Base-by-base conservation (phyloP, 1,140 invertebrate species). In the Paraescarpia echinospica region DNA sequence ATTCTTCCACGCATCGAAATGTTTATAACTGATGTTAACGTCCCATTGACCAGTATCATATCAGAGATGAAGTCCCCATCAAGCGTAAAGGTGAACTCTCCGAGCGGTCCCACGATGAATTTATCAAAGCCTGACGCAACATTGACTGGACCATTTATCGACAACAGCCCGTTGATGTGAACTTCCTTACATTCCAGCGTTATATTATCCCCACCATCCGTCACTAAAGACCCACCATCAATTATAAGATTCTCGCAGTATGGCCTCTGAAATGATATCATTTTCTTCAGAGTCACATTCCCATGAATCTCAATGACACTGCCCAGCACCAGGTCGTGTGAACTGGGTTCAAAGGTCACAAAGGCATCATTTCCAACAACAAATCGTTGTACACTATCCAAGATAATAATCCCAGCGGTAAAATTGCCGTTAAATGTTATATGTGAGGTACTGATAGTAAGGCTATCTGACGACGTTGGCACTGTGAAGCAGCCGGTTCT, bases 261-360 rank as follows among this genome's bases (percentile, higher is more conserved):
- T 92, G 89, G 6, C 14, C 92, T 90, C 91, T 51, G 91, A 91
- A 33, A 77, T 77, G 34, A 91, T 92, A n/a, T 89, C 59, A 34
- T 93, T 88, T 94, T 94, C 94, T 1, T 88, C 91, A 34, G 34
- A 9, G 0, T 94, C 90, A 34, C 59, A 77, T 77, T 77, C 12
- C 59, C 59, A 22, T 77, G 59, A 77, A 77, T 77, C 8, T 18
- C 59, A 77, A 77, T 31, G 22, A 27, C 27, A 77, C 27, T 77
- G 27, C 59, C 59, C 22, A 77, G 59, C 14, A 77, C 0, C 22
- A 77, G 59, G 59, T 77, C 22, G 1, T 77, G 59, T 18, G 59
- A 77, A 77, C 12, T 77, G 9, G 59, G 59, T 77, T 77, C 59
- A 77, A 77, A 77, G 9, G 14, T 77, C 59, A 77, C 59, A 77